phyloP scores from a whole-genome alignment of 1,140 invertebrate species.

The Vollenhovia emeryi region DNA sequence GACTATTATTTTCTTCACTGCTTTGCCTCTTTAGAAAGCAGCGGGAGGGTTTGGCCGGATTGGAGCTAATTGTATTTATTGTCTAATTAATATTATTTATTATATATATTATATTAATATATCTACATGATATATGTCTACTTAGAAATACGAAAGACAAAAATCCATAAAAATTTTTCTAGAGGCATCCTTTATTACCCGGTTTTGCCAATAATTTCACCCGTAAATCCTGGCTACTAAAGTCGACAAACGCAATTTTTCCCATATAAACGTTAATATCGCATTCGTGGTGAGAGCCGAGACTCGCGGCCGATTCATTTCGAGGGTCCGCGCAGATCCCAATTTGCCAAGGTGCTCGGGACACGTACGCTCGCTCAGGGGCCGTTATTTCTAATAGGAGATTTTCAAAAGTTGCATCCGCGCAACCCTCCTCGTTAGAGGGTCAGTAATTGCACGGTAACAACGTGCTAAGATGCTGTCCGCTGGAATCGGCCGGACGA shows the following conservation, averaged over 20 bases:
- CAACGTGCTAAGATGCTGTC: slow-evolving; percentile 77
- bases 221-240: background rate
- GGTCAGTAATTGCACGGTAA: slow-evolving; percentile 79
- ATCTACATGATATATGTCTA: background rate
- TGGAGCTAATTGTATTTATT: background rate
- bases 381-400: slow-evolving; percentile 84
- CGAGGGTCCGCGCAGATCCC: slow-evolving; percentile 64
- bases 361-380: slow-evolving; percentile 75
- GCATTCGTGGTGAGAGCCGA: slow-evolving; percentile 41
- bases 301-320: slow-evolving; percentile 64
- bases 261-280: slow-evolving; percentile 33
- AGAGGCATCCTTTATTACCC: background rate
- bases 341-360: slow-evolving; percentile 74
- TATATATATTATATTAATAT: slow-evolving; percentile 6
- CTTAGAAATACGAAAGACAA: background rate
- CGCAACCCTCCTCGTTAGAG: slow-evolving; percentile 74
- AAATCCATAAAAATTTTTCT: background rate
- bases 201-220: background rate
- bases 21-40: slow-evolving; percentile 45
- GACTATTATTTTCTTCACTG: slow-evolving; percentile 57
- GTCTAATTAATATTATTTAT: background rate
- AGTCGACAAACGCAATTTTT: slow-evolving; percentile 1
- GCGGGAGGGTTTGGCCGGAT: slow-evolving; percentile 3
- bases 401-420: slow-evolving; percentile 83
- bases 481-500: slow-evolving; percentile 36